Base-by-base conservation (phyloP, 2,797 vertebrate species). In the Artibeus lituratus region DNA sequence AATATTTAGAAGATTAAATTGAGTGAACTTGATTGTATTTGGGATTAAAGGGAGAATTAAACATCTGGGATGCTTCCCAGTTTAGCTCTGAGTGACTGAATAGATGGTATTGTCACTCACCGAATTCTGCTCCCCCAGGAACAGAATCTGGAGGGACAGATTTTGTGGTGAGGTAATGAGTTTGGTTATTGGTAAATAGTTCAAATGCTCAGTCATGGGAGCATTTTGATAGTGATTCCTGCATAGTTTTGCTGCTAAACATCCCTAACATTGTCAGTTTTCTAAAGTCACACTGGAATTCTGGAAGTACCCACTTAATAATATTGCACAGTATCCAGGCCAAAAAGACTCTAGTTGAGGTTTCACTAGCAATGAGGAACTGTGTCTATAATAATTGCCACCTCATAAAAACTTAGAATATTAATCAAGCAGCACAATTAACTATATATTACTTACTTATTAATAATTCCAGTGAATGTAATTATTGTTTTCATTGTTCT, bases 391-490 rank as follows among this genome's bases (percentile, higher is more conserved):
- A 47, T 83, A 70, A 92, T 84, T 93, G 35, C 39, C n/a, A 57
- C 82, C n/a, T 69, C 62, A 83, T 70, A 93, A 72, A 85, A 86
- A 88, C 32, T 78, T 92, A 44, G 44, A 81, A 77, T 77, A 59
- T 90, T 96, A 90, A 65, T 89, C 69, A 73, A 39, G 51, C 89
- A 83, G 29, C 29, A 87, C 22, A 87, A 55, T 86, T 95, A 47
- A 77, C 87, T 94, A 78, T 26, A 69, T 90, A 81, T 80, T 96
- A 90, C 89, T 94, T 78, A 91, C 49, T 87, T 94, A 93, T 65
- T 65, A 65, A 18, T 65, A 73, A 74, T 86, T 14, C 57, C 16
- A 55, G 14, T 55, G 62, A 86, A 78, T 95, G 12, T 37, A 88
- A 72, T 94, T 90, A 78, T 80, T 91, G 18, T 90, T 94, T 77